These are phyloP conservation scores for Melitaea cinxia DNA, from an alignment of 1,140 invertebrate species.

Conservation along the genomic window DNA sequence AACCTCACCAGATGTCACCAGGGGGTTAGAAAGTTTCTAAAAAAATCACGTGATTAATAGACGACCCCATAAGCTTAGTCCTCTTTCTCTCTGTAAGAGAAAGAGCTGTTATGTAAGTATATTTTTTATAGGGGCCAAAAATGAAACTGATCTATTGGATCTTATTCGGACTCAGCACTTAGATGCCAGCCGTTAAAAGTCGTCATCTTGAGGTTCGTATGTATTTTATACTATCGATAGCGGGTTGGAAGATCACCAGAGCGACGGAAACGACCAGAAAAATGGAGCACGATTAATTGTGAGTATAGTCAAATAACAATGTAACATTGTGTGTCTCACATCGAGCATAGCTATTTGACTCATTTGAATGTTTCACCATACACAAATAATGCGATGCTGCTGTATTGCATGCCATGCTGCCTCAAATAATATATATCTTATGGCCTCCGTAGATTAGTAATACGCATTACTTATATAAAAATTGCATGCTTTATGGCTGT, in stretches of 20 bases:
- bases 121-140: no score
- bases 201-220: no score
- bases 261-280: background rate
- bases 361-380: conserved; percentile 4
- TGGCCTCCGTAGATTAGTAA: conserved; percentile 31
- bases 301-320: conserved; percentile 28
- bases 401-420: conserved; percentile 51
- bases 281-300: background rate
- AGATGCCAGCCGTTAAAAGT: no score
- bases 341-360: conserved; percentile 4
- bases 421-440: conserved; percentile 5
- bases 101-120: no score
- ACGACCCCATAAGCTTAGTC: no score
- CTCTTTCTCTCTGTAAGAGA: no score
- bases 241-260: background rate
- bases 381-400: conserved; percentile 59
- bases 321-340: conserved; percentile 36
- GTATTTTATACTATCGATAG: background rate
- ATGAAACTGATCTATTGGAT: no score
- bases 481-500: conserved; percentile 66
- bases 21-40: no score
- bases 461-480: conserved; percentile 48
- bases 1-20: no score
- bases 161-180: no score
- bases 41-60: no score